Conservation (phyloP, 2,888 invertebrate genomes). For the Hylaea fasciaria region DNA sequence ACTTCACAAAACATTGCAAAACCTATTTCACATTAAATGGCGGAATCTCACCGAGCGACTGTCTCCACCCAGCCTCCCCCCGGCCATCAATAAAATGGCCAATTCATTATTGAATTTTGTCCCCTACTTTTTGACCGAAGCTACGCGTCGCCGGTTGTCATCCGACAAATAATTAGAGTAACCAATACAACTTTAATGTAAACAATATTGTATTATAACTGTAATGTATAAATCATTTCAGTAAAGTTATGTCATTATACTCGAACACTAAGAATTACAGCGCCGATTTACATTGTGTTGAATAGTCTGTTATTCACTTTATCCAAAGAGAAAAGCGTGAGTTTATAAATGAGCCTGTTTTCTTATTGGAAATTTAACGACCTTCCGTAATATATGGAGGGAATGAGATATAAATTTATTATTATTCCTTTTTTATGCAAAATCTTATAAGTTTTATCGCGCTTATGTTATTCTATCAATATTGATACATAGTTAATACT, state of each 20-base stretch:
- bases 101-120: conserved; percentile 85
- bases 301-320: conserved; percentile 57
- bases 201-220: conserved; percentile 70
- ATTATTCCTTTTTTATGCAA: conserved; percentile 66
- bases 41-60: conserved; percentile 77
- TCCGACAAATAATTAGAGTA: conserved; percentile 72
- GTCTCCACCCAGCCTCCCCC: conserved; percentile 83
- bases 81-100: conserved; percentile 85
- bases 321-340: conserved; percentile 62
- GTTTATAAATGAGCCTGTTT: conserved; percentile 53
- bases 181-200: conserved; percentile 72
- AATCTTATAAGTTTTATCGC: conserved; percentile 72
- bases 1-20: conserved; percentile 55
- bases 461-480: conserved; percentile 66
- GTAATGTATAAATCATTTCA: conserved; percentile 61
- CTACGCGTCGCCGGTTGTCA: conserved; percentile 82
- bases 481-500: conserved; percentile 72
- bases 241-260: conserved; percentile 82
- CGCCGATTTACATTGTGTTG: conserved; percentile 61
- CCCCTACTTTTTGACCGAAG: conserved; percentile 75
- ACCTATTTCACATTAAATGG: conserved; percentile 71
- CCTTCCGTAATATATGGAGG: conserved; percentile 62
- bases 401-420: conserved; percentile 69
- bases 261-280: conserved; percentile 63
- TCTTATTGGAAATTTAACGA: conserved; percentile 63